A percentile compares a stretch with the other conserved stretches of the same genome.
Conservation (phyloP, 2,113 vertebrate genomes). For the Andinoacara biseriatus region DNA sequence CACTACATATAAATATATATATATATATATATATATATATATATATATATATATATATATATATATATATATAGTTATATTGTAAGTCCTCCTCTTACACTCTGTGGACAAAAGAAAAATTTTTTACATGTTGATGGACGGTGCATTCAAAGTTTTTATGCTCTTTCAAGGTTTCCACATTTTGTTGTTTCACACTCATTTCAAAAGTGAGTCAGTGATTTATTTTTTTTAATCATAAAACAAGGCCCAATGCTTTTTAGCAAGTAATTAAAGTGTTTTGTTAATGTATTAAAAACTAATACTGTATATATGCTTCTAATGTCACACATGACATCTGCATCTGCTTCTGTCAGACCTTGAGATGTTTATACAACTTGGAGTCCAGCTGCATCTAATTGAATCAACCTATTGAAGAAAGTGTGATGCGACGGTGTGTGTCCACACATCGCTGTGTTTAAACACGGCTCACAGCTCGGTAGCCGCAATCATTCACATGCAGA, state of each 20-base stretch:
- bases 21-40: no score
- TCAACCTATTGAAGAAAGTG: background rate
- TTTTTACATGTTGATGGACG: background rate
- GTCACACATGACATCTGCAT: rapidly evolving
- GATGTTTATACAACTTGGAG: no score
- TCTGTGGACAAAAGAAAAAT: no score
- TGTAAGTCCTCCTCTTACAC: background rate
- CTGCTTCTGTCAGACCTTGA: background rate
- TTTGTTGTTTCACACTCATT: background rate
- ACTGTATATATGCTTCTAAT: background rate
- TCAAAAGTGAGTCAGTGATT: background rate
- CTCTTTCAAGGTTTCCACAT: background rate
- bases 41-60: no score
- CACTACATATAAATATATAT: no score
- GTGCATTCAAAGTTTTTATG: background rate
- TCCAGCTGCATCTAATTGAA: background rate
- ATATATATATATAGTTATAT: no score
- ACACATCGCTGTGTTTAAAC: no score
- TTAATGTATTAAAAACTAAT: background rate
- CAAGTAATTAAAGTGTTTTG: background rate
- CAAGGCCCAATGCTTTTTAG: no score
- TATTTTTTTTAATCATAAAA: background rate
- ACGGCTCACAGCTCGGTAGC: no score
- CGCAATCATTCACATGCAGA: background rate
- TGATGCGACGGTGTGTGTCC: background rate